Conservation (phyloP, 2,797 vertebrate species). For the Liparis tanakae region DNA sequence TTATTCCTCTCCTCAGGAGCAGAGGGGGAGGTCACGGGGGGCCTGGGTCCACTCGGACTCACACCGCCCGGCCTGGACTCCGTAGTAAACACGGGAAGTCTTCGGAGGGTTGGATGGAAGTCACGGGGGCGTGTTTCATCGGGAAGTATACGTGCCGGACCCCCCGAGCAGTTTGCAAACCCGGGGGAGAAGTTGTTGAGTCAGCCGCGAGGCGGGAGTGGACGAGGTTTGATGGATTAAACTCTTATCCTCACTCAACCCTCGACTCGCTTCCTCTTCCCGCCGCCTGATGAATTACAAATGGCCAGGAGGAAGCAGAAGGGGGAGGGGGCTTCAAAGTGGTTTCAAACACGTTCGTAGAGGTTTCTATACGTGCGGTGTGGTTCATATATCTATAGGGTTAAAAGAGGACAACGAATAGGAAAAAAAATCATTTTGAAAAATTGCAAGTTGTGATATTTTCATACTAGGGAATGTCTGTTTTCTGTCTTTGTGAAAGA, state of each 20-base stretch:
- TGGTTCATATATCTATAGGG: background rate
- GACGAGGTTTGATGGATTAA: slow-evolving; percentile 80
- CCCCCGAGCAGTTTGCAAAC: slow-evolving; percentile 64
- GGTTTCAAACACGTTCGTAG: slow-evolving; percentile 10
- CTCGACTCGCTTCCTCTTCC: slow-evolving; percentile 54
- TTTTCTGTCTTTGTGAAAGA: slow-evolving; percentile 4
- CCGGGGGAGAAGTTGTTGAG: slow-evolving; percentile 65
- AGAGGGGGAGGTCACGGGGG: slow-evolving; percentile 35
- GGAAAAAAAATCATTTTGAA: background rate
- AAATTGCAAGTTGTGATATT: background rate
- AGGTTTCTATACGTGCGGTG: slow-evolving; percentile 3
- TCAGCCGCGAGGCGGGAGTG: slow-evolving; percentile 69
- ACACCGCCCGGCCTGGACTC: background rate
- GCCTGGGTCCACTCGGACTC: slow-evolving; percentile 43
- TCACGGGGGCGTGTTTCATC: slow-evolving; percentile 33
- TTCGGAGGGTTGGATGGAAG: slow-evolving; percentile 19
- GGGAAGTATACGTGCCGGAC: slow-evolving; percentile 2
- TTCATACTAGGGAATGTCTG: background rate
- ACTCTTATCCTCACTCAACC: slow-evolving; percentile 72
- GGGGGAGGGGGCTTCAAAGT: slow-evolving; percentile 25
- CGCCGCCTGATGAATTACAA: slow-evolving; percentile 67
- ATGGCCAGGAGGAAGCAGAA: slow-evolving; percentile 42
- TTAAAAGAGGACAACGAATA: background rate
- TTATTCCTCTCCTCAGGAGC: slow-evolving; percentile 25
- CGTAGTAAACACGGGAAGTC: slow-evolving; percentile 42